A percentile compares a stretch with the other conserved stretches of the same genome.
phyloP scores from a whole-genome alignment of 2,888 invertebrate genomes.

The Agrochola lota region DNA sequence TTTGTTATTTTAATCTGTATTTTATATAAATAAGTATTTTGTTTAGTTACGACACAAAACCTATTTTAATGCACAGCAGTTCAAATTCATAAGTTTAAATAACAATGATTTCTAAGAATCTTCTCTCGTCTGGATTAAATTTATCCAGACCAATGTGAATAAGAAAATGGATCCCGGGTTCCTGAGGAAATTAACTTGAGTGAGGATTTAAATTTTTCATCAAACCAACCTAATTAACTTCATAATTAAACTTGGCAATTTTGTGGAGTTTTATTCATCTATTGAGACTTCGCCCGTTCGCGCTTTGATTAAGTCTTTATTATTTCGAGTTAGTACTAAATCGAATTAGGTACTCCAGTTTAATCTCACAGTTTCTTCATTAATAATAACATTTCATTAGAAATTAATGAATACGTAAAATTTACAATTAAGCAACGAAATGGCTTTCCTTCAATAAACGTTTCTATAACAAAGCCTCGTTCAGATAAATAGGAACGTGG shows the following conservation, averaged over 20 bases:
- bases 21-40: not conserved
- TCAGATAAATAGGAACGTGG: slow-evolving; percentile 80
- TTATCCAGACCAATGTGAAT: slow-evolving; percentile 79
- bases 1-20: too few relatives aligned
- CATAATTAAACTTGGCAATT: slow-evolving; percentile 87
- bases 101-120: slow-evolving; percentile 66
- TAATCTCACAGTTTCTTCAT: slow-evolving; percentile 56
- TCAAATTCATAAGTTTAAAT: slow-evolving; percentile 52
- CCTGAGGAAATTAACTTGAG: slow-evolving; percentile 86
- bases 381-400: slow-evolving; percentile 57
- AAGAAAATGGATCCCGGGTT: slow-evolving; percentile 82
- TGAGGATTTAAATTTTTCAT: slow-evolving; percentile 88
- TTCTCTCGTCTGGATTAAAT: slow-evolving; percentile 78
- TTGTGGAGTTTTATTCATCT: slow-evolving; percentile 80
- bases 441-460: slow-evolving; percentile 70
- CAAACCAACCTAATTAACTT: slow-evolving; percentile 88
- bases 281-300: slow-evolving; percentile 76
- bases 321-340: slow-evolving; percentile 58
- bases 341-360: slow-evolving; percentile 51
- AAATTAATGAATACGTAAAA: slow-evolving; percentile 61
- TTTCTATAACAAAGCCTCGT: slow-evolving; percentile 75
- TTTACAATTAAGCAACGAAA: slow-evolving; percentile 68
- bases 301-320: slow-evolving; percentile 69
- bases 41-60: slow-evolving; percentile 14
- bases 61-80: slow-evolving; percentile 25